These are phyloP conservation scores for Crotalus horridus DNA, from an alignment of 2,113 vertebrate genomes.

Conservation along the genomic window DNA sequence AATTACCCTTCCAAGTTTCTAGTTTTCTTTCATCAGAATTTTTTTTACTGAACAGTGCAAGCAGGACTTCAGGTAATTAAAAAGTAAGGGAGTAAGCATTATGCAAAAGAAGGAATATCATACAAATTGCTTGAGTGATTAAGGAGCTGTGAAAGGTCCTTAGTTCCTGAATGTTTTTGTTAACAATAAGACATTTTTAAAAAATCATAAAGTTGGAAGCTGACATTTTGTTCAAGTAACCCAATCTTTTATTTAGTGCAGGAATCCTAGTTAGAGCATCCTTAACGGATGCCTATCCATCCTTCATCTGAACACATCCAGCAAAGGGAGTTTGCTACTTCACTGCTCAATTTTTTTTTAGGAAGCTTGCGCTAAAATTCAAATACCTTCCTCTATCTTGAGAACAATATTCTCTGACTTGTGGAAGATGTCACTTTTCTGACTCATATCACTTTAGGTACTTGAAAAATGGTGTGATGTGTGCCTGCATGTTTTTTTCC, in stretches of 20 bases:
- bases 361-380: background rate
- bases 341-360: background rate
- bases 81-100: background rate
- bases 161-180: background rate
- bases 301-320: background rate
- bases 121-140: background rate
- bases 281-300: background rate
- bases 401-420: background rate
- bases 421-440: background rate
- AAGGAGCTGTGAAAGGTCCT: background rate
- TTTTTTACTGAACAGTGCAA: background rate
- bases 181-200: background rate
- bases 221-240: background rate
- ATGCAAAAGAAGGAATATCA: background rate
- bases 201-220: background rate
- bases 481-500: background rate
- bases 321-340: background rate
- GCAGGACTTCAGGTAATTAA: background rate
- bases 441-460: background rate
- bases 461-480: background rate
- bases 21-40: background rate
- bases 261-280: background rate
- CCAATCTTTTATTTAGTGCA: background rate
- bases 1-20: background rate
- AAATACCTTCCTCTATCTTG: background rate